Evolutionary conservation across 1,140 invertebrate genomes (phyloP).

Genomic region (Cotesia chilonis): DNA sequence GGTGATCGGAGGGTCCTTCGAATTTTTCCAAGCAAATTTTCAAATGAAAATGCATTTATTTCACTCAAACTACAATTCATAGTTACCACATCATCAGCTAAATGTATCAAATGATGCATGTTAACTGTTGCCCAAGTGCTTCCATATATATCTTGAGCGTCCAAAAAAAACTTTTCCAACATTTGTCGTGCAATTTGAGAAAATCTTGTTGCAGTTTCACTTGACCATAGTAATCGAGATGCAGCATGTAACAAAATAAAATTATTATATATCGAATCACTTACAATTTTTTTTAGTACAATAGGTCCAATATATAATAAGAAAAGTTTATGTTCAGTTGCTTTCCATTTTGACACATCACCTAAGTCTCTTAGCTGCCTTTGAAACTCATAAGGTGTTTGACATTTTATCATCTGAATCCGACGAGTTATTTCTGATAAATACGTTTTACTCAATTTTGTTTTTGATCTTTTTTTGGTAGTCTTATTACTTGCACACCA

Average conservation of each 20-base stretch:
- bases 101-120: slow-evolving; percentile 22
- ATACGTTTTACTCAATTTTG: slow-evolving; percentile 7
- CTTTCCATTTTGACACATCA: slow-evolving; percentile 39
- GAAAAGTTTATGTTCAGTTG: slow-evolving; percentile 42
- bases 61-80: slow-evolving; percentile 16
- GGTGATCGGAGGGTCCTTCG: neutral
- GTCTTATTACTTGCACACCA: too few species aligned
- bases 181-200: neutral
- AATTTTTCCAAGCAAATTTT: slow-evolving; percentile 19
- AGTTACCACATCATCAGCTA: slow-evolving; percentile 23
- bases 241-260: slow-evolving; percentile 15
- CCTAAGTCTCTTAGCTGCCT: slow-evolving; percentile 33
- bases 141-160: slow-evolving; percentile 8
- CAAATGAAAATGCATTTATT: slow-evolving; percentile 30
- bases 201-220: neutral
- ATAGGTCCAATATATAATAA: slow-evolving; percentile 42
- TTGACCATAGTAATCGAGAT: neutral
- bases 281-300: slow-evolving; percentile 15
- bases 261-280: neutral
- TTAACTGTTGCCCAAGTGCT: neutral
- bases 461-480: neutral
- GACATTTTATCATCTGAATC: slow-evolving; percentile 29
- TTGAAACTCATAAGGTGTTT: slow-evolving; percentile 41
- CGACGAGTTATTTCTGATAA: slow-evolving; percentile 27
- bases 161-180: neutral